These are phyloP conservation scores for Colossoma macropomum DNA, from an alignment of 2,113 vertebrate genomes.

Conservation along the genomic window DNA sequence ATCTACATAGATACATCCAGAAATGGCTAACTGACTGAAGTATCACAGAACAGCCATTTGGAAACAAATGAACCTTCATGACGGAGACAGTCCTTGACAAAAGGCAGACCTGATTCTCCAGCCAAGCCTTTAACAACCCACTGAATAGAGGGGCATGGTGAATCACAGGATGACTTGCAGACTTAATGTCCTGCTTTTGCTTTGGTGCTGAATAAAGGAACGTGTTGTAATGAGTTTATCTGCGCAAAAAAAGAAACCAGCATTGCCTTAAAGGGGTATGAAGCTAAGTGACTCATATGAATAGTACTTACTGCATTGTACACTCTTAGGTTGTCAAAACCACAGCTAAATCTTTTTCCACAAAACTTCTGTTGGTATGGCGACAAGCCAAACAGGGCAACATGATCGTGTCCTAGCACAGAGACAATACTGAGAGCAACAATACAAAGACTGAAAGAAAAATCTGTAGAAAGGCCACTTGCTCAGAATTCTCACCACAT, in stretches of 20 bases:
- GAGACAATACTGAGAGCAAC: neutral
- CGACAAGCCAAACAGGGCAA: conserved; percentile 25
- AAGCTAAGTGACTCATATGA: neutral
- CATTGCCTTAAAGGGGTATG: neutral
- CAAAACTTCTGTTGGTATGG: conserved; percentile 34
- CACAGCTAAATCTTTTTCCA: neutral
- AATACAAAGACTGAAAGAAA: neutral
- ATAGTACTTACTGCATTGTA: neutral
- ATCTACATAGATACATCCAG: neutral
- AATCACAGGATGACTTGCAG: conserved; percentile 15
- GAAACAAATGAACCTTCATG: neutral
- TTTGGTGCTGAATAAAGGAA: neutral
- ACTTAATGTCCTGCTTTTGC: conserved; percentile 5
- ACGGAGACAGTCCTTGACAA: neutral
- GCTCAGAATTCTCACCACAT: neutral
- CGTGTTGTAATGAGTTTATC: neutral
- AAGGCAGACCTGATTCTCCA: conserved; percentile 17
- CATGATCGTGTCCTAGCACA: neutral
- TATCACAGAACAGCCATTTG: neutral
- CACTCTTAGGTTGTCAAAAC: conserved; percentile 14
- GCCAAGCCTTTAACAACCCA: neutral
- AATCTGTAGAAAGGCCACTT: neutral
- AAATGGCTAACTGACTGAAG: neutral
- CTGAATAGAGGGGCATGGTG: neutral
- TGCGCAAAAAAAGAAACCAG: neutral